Percentiles rank a stretch among this genome's conserved stretches.
Conservation (phyloP, 2,797 vertebrate species). For the Toxotes lorentzi region DNA sequence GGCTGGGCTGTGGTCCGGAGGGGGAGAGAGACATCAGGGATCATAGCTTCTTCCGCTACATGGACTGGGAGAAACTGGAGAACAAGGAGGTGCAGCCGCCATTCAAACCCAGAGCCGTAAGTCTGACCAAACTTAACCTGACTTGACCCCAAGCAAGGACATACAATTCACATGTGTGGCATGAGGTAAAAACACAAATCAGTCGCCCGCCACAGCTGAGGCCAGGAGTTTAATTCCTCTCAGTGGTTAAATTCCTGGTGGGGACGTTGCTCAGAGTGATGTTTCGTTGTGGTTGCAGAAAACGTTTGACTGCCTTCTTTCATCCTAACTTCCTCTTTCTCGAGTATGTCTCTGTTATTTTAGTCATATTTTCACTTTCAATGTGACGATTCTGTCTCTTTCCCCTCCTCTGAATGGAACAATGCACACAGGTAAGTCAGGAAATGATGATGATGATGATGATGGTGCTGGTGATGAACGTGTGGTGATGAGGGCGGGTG, state of each 20-base stretch:
- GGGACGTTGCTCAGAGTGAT: not conserved
- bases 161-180: not conserved
- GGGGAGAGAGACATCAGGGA: conserved; percentile 95
- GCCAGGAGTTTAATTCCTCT: conserved; percentile 10
- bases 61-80: conserved; percentile 97
- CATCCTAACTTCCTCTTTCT: conserved; percentile 20
- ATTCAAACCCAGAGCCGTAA: conserved; percentile 96
- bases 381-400: conserved; percentile 57
- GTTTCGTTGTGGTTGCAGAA: not conserved
- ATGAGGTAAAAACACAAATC: not conserved
- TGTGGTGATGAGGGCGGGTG: conserved; percentile 16
- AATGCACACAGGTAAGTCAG: conserved; percentile 71
- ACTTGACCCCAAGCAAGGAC: conserved; percentile 1
- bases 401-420: conserved; percentile 41
- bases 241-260: conserved; percentile 6
- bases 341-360: conserved; percentile 28
- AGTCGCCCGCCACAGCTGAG: not conserved
- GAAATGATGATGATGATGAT: not conserved
- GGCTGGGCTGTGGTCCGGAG: conserved; percentile 93
- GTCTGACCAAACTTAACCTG: conserved; percentile 69
- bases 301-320: not conserved
- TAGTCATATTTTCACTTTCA: conserved; percentile 37
- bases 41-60: conserved; percentile 97
- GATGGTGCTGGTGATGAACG: not conserved
- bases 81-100: conserved; percentile 96